phyloP scores from a whole-genome alignment of 2,888 invertebrate genomes.

The Zygogramma bicolorata region DNA sequence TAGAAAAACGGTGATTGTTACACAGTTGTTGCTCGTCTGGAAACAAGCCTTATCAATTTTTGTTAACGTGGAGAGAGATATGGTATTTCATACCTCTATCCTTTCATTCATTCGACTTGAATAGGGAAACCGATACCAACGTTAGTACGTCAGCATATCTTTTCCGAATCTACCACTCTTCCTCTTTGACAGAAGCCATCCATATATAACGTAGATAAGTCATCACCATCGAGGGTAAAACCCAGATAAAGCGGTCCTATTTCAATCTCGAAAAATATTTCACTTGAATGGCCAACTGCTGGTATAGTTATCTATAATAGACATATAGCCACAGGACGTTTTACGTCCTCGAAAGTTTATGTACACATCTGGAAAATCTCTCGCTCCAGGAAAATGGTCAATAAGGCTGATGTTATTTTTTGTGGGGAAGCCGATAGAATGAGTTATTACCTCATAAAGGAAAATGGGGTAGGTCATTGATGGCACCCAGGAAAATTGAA shows the following conservation, averaged over 20 bases:
- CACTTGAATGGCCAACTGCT: conserved; percentile 2
- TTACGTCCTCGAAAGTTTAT: conserved; percentile 9
- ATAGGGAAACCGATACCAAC: not conserved
- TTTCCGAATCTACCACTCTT: not conserved
- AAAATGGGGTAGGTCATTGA: conserved; percentile 1
- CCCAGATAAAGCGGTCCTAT: conserved; percentile 7
- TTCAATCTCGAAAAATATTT: conserved; percentile 9
- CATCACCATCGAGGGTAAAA: conserved; percentile 10
- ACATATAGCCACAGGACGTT: conserved; percentile 11
- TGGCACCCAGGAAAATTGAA: not conserved
- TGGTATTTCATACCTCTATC: not conserved
- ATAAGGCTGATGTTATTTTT: conserved; percentile 2
- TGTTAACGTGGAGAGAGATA: not conserved
- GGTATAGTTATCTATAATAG: conserved; percentile 6
- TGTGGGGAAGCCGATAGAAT: not conserved
- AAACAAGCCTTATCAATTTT: not conserved
- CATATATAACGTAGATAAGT: conserved; percentile 5
- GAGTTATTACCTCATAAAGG: not conserved
- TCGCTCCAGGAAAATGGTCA: conserved; percentile 6
- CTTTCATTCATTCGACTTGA: not conserved
- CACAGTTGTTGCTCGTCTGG: too few species aligned
- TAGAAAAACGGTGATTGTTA: too few species aligned
- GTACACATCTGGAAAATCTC: conserved; percentile 12
- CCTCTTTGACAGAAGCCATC: conserved; percentile 9
- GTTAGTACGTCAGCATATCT: not conserved